Conservation (phyloP, 2,113 vertebrate genomes). For the Naja naja region DNA sequence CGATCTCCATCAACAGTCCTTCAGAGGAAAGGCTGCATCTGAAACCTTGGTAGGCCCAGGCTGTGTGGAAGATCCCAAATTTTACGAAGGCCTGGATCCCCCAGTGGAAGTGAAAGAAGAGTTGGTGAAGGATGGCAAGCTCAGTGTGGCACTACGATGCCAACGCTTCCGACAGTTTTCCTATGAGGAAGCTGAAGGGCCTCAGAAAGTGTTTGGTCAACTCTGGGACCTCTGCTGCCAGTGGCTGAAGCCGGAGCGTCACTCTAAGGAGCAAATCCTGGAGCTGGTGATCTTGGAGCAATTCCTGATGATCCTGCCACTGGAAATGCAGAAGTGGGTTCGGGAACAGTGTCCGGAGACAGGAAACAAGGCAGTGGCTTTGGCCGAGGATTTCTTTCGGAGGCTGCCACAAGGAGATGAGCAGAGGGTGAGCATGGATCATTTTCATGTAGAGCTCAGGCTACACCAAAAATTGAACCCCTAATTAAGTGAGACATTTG, state of each 20-base stretch:
- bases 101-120: neutral
- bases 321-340: conserved; percentile 24
- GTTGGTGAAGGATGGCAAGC: neutral
- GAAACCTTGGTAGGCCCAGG: too few species aligned
- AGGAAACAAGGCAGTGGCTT: neutral
- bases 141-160: neutral
- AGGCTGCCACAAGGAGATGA: neutral
- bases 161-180: conserved; percentile 12
- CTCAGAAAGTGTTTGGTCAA: neutral
- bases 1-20: neutral
- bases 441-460: neutral
- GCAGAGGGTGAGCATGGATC: neutral
- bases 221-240: conserved; percentile 12
- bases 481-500: neutral
- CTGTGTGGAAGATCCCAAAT: neutral
- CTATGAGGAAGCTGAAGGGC: neutral
- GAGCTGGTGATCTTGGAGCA: conserved; percentile 24
- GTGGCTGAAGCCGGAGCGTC: neutral
- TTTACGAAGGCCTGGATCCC: neutral
- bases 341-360: neutral
- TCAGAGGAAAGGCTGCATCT: neutral
- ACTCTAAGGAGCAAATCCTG: conserved; percentile 17
- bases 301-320: neutral
- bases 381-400: neutral
- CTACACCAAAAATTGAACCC: neutral